Evolutionary conservation across 37 sponge, comb jelly and placozoan species (phyloP).

Genomic region (Oscarella lobularis): DNA sequence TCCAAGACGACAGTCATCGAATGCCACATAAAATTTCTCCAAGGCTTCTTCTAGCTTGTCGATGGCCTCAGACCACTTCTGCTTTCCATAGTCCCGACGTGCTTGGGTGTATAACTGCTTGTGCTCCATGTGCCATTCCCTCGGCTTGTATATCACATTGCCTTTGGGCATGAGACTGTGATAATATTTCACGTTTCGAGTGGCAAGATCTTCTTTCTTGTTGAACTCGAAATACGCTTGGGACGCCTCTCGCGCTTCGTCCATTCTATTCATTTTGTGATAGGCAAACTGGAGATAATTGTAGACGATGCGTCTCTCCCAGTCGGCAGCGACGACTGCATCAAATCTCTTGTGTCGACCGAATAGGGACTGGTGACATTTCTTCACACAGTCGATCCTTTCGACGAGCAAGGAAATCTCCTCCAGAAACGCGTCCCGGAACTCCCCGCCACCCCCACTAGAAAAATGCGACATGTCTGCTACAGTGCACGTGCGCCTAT

Average conservation of each 20-base stretch:
- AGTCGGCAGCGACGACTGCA: not conserved
- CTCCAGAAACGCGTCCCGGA: no score
- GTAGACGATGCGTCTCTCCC: not conserved
- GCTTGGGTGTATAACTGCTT: not conserved
- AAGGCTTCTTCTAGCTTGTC: conserved; percentile 46
- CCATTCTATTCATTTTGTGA: not conserved
- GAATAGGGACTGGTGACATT: not conserved
- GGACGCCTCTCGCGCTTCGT: not conserved
- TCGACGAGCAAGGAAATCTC: no score
- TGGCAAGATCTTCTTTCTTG: not conserved
- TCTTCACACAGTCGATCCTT: not conserved
- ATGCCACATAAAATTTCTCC: conserved; percentile 9
- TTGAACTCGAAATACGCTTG: not conserved
- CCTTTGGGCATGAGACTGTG: not conserved
- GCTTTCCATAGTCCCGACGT: not conserved
- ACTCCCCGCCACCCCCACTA: no score
- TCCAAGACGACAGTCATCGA: not conserved
- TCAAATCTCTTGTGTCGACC: not conserved
- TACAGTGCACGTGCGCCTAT: no score
- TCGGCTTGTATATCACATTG: not conserved
- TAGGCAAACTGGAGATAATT: not conserved
- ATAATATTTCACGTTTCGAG: not conserved
- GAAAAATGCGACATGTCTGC: no score
- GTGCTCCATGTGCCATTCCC: not conserved
- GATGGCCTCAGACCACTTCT: not conserved